phyloP scores from a whole-genome alignment of 2,797 vertebrate species.

The Monodelphis domestica region DNA sequence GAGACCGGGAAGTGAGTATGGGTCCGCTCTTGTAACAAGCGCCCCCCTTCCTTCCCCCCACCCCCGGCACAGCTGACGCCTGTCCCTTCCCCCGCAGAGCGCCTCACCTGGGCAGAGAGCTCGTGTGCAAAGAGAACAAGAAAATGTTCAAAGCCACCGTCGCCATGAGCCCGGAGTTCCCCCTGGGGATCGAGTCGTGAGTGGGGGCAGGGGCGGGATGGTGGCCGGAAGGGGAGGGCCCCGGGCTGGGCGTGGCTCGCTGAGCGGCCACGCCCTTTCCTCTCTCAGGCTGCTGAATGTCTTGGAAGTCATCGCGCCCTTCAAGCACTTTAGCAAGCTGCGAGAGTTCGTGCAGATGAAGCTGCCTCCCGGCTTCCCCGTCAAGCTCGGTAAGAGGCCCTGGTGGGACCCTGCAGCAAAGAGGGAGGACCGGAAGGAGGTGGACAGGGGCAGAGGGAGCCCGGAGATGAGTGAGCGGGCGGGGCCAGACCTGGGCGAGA shows the following conservation, averaged over 20 bases:
- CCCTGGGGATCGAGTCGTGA: conserved; percentile 98
- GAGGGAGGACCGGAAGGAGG: too few species aligned
- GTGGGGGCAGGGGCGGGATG: too few species aligned
- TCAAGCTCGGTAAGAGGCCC: conserved; percentile 95
- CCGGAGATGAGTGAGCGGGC: too few species aligned
- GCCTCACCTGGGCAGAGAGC: conserved; percentile 96
- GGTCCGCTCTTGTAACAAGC: too few species aligned
- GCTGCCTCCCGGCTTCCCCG: conserved; percentile 98
- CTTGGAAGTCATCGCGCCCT: conserved; percentile 98
- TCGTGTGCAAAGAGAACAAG: conserved; percentile 99
- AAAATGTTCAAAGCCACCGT: conserved; percentile 99
- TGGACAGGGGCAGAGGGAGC: too few species aligned
- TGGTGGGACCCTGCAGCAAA: too few species aligned
- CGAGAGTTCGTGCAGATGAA: conserved; percentile 99
- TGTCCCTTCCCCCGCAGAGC: conserved; percentile 86
- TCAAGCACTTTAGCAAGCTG: conserved; percentile 99
- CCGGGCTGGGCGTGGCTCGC: too few species aligned
- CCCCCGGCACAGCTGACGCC: too few species aligned
- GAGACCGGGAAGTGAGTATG: conserved; percentile 97
- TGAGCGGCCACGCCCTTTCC: conserved; percentile 66
- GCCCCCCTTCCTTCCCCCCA: too few species aligned
- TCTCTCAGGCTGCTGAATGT: conserved; percentile 95
- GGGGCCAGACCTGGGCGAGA: too few species aligned
- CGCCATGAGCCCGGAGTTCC: conserved; percentile 99
- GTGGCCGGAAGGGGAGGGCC: too few species aligned